Conservation (phyloP, 92 coral and sea anemone species). For the Zoanthus gigantus region DNA sequence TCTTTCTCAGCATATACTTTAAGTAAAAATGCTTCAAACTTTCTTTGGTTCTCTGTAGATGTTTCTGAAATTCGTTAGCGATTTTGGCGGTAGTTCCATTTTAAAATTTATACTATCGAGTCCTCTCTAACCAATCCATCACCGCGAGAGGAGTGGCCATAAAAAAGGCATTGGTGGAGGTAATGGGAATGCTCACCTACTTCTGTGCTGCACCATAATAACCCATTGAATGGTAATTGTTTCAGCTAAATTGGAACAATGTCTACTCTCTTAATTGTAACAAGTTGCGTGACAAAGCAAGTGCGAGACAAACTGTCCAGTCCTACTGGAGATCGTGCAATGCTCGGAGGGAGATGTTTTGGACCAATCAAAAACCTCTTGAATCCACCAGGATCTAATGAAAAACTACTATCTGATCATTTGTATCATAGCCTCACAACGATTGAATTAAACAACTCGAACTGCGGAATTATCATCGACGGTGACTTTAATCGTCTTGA, state of each 20-base stretch:
- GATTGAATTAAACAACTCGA: too few relatives aligned
- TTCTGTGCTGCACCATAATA: not conserved
- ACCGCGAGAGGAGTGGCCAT: conserved; percentile 25
- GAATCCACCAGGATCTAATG: too few relatives aligned
- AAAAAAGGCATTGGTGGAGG: conserved; percentile 48
- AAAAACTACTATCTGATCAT: too few relatives aligned
- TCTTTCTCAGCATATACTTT: not conserved
- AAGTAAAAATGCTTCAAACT: not conserved
- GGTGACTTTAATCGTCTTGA: too few relatives aligned
- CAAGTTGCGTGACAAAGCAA: too few relatives aligned
- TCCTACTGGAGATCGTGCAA: too few relatives aligned
- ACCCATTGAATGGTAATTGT: conserved; percentile 1
- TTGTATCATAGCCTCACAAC: too few relatives aligned
- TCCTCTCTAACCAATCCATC: conserved; percentile 4
- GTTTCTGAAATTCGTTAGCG: not conserved
- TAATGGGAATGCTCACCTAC: conserved; percentile 56
- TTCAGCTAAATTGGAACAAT: not conserved
- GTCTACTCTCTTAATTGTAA: not conserved
- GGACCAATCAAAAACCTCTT: too few relatives aligned
- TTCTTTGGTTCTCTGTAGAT: not conserved
- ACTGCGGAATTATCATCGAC: too few relatives aligned
- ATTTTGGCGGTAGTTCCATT: conserved; percentile 31
- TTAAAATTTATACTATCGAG: conserved; percentile 4
- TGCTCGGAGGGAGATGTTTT: too few relatives aligned
- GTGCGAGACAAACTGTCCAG: too few relatives aligned